phyloP scores from a whole-genome alignment of 2,113 vertebrate genomes.

The Ploceus nigricollis region DNA sequence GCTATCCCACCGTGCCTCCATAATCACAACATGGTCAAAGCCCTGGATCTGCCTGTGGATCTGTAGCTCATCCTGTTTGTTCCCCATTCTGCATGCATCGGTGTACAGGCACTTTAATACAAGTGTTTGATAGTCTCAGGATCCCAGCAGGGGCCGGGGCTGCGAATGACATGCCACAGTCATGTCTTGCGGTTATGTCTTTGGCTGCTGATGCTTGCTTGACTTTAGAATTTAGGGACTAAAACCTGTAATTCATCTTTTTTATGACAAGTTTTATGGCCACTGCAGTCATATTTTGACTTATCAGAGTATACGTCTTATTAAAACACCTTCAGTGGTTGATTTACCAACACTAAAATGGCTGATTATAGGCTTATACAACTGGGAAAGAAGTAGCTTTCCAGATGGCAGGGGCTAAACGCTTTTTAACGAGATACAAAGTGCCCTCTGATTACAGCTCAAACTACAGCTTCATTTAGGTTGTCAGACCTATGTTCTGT shows the following conservation, averaged over 20 bases:
- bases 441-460: neutral
- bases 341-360: neutral
- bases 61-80: neutral
- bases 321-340: neutral
- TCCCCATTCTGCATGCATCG: neutral
- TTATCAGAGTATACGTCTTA: neutral
- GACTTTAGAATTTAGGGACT: neutral
- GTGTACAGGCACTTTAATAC: neutral
- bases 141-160: neutral
- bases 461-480: neutral
- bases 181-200: neutral
- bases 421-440: neutral
- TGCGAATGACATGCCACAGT: accelerated
- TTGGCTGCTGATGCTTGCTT: neutral
- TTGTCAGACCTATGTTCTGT: neutral
- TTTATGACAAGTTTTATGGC: neutral
- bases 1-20: neutral
- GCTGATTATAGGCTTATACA: neutral
- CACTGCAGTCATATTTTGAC: neutral
- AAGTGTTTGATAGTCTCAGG: neutral
- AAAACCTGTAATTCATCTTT: neutral
- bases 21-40: neutral
- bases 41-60: neutral
- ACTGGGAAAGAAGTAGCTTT: neutral
- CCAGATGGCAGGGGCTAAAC: neutral